A percentile compares a stretch with the other conserved stretches of the same genome.
Evolutionary conservation across 2,113 vertebrate genomes (phyloP).

Genomic region (Anhinga rufa): DNA sequence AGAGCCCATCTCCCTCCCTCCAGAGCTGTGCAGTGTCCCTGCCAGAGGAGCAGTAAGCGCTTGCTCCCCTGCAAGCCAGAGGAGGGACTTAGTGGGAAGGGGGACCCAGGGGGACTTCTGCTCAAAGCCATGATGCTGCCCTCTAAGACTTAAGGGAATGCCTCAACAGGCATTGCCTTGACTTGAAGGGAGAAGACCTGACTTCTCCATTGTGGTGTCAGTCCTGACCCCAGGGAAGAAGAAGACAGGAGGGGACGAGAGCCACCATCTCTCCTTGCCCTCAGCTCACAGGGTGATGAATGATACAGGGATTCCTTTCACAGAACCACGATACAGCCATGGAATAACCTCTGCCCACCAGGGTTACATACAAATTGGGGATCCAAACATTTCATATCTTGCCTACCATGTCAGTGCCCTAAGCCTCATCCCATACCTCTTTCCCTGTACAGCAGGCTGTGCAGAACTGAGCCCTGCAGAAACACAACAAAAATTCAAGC

Average conservation of each 20-base stretch:
- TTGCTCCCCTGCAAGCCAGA: not conserved
- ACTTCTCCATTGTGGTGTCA: not conserved
- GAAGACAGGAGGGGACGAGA: not conserved
- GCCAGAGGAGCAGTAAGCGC: not conserved
- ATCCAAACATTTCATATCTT: not conserved
- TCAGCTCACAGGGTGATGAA: not conserved
- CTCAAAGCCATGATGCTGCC: not conserved
- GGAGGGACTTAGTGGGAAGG: not conserved
- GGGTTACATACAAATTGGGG: not conserved
- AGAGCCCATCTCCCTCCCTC: not conserved
- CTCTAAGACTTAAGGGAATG: not conserved
- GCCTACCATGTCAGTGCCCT: not conserved
- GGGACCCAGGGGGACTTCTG: not conserved
- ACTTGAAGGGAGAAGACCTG: rapidly evolving
- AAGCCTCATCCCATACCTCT: not conserved
- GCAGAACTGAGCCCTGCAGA: not conserved
- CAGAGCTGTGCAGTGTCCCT: rapidly evolving
- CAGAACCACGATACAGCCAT: rapidly evolving
- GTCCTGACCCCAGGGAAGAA: not conserved
- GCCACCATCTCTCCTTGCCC: not conserved
- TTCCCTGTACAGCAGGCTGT: not conserved
- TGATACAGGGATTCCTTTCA: not conserved
- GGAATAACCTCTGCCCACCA: not conserved
- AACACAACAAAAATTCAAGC: not conserved
- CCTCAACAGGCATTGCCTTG: not conserved